Evolutionary conservation across 2,888 invertebrate genomes (phyloP).

Genomic region (Synergus umbraculus): DNA sequence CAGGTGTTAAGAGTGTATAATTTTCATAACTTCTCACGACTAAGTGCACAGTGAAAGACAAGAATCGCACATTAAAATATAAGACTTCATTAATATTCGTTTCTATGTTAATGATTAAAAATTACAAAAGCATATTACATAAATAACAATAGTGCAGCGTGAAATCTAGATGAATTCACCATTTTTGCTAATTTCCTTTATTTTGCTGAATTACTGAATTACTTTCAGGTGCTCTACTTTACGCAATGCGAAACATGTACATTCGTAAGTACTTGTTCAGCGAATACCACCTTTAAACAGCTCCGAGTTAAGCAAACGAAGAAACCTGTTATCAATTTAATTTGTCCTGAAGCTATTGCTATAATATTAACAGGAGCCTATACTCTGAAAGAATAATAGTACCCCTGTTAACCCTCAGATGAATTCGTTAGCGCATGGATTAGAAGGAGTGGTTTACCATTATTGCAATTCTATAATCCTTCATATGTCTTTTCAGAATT

Average conservation of each 20-base stretch:
- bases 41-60: neutral
- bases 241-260: slow-evolving; percentile 12
- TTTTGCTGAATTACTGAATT: neutral
- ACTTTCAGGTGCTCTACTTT: slow-evolving; percentile 9
- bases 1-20: neutral
- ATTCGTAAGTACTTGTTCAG: slow-evolving; percentile 18
- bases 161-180: neutral
- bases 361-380: neutral
- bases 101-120: neutral
- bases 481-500: neutral
- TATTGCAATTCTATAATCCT: neutral
- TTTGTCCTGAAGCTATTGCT: slow-evolving; percentile 22
- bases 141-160: neutral
- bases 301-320: slow-evolving; percentile 16
- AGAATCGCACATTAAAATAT: neutral
- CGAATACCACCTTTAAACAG: neutral
- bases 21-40: slow-evolving; percentile 18
- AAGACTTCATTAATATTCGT: neutral
- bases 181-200: neutral
- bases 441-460: neutral
- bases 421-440: neutral
- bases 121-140: neutral
- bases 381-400: slow-evolving; percentile 9
- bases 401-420: neutral
- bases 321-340: slow-evolving; percentile 28